These are phyloP conservation scores for Platalea minor DNA, from an alignment of 2,797 vertebrate genomes.

Conservation along the genomic window DNA sequence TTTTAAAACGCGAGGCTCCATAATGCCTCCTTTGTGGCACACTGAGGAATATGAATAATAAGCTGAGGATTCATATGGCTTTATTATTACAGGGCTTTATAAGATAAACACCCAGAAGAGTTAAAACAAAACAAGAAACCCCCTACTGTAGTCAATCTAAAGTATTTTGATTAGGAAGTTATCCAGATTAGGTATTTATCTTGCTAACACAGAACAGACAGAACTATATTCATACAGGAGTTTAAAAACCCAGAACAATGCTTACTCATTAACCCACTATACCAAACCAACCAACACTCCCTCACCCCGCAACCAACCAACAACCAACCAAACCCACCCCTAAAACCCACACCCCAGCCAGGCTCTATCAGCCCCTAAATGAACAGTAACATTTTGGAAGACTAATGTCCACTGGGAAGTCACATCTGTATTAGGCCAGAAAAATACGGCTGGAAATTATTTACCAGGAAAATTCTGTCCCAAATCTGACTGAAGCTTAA, in stretches of 20 bases:
- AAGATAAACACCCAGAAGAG: slow-evolving; percentile 45
- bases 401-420: slow-evolving; percentile 27
- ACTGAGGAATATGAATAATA: slow-evolving; percentile 31
- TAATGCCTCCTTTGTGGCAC: slow-evolving; percentile 44
- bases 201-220: neutral
- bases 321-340: neutral
- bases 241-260: slow-evolving; percentile 20
- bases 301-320: neutral
- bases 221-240: neutral
- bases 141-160: neutral
- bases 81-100: slow-evolving; percentile 46
- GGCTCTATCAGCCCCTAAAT: neutral
- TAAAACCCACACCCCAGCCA: neutral
- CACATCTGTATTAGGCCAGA: slow-evolving; percentile 12
- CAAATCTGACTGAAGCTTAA: slow-evolving; percentile 7
- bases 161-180: neutral
- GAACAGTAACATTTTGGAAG: slow-evolving; percentile 32
- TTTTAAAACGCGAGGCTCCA: slow-evolving; percentile 23
- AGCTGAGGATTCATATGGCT: slow-evolving; percentile 28
- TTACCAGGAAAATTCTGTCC: slow-evolving; percentile 14
- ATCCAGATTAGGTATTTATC: neutral
- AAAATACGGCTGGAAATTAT: slow-evolving; percentile 30
- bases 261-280: neutral
- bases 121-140: slow-evolving; percentile 27
- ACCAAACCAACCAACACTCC: neutral